phyloP scores from a whole-genome alignment of 1,140 invertebrate genomes.

The Drosophila lini region DNA sequence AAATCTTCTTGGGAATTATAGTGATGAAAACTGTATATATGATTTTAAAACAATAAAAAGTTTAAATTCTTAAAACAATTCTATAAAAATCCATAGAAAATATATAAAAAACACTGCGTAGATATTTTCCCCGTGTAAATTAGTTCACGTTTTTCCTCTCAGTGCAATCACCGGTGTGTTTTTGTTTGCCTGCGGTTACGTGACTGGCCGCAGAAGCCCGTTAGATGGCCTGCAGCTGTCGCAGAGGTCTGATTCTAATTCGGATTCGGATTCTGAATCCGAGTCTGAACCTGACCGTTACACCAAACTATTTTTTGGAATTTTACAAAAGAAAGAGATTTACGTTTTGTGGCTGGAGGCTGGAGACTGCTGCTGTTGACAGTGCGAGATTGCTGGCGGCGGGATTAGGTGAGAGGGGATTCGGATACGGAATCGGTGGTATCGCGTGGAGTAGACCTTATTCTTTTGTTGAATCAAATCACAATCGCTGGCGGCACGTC shows the following conservation, averaged over 20 bases:
- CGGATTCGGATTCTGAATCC: conserved; percentile 30
- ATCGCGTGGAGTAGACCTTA: conserved; percentile 39
- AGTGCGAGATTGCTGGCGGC: conserved; percentile 49
- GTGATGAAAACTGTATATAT: no score
- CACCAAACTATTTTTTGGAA: conserved; percentile 28
- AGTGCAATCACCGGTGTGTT: conserved; percentile 26
- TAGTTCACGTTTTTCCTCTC: conserved; percentile 5
- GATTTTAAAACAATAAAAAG: background rate
- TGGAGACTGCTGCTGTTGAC: conserved; percentile 39
- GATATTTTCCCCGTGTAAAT: no score
- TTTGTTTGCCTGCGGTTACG: conserved; percentile 60
- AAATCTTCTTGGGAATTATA: conserved; percentile 7
- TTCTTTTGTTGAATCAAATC: conserved; percentile 74
- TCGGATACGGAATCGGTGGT: background rate
- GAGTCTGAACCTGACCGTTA: conserved; percentile 62
- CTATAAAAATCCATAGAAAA: no score
- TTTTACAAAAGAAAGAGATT: conserved; percentile 43
- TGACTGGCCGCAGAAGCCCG: conserved; percentile 65
- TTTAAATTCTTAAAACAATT: background rate
- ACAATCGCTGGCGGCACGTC: conserved; percentile 73
- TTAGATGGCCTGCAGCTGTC: conserved; percentile 77
- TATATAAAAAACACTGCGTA: background rate
- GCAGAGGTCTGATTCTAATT: conserved; percentile 39
- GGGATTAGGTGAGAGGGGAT: conserved; percentile 16
- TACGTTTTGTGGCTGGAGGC: conserved; percentile 67